Evolutionary conservation across 2,797 vertebrate species (phyloP), one percentile per base, ranked within the genome.

Genomic region (Notolabrus celidotus): DNA sequence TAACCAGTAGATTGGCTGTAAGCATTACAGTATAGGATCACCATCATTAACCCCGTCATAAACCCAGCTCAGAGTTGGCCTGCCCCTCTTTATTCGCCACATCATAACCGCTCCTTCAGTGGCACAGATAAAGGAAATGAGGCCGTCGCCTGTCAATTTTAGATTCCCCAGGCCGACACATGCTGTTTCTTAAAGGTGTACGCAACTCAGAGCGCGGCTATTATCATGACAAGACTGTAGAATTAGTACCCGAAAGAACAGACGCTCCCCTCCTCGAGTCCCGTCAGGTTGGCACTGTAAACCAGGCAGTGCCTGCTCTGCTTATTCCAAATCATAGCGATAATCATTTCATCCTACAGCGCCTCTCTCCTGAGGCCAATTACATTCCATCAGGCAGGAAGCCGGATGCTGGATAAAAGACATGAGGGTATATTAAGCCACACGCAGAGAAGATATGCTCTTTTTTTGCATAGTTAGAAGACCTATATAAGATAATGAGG

Each of bases 351-450:
- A 70, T 77, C 83, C 65, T 72, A 47, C 74, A 83, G 82, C 66
- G 3, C 1, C 76, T 74, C 79, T 83, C 91, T 90, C 86, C 84
- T 15, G 86, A 87, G 90, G 90, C 89, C 89, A 92, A 91, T 92
- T 91, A 91, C 86, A 61, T 90, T 89, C 84, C 86, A 87, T 92
- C 87, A 92, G 82, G 66, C 89, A 87, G 87, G 88, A 90, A 87
- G 80, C 86, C 71, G 85, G 88, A 90, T 89, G 75, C 79, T 11
- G 79, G 86, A 86, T 89, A 84, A 86, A 88, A 89, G 86, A 87
- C 80, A 79, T 47, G 62, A 41, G 81, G 74, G 79, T 83, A 86
- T 84, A 87, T 90, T 88, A 86, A 88, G 83, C 80, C 74, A 74
- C 85, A 78, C 74, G 42, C 46, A 66, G 71, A 82, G 67, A 77